Evolutionary conservation across 2,113 vertebrate species (phyloP), one percentile per base, ranked within the genome.

Genomic region (Brachionichthys hirsutus): DNA sequence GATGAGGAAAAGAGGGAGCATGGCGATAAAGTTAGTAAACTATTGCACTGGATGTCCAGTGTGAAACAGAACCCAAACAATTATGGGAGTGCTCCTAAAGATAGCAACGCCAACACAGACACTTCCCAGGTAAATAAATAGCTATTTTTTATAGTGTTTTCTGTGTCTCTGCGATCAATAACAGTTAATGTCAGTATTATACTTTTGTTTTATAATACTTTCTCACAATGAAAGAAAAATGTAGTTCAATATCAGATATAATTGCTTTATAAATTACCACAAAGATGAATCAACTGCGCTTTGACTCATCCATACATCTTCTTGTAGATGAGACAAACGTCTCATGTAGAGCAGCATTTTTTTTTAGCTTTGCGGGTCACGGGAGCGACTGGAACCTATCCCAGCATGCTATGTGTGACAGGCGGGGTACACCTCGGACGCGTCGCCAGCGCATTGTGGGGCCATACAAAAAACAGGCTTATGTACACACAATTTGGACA

Each of bases 1-100:
- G 95, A 98, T 90, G 95, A 98, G 77, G 95, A 98, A 92, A 98
- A 97, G 92, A 93, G 95, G 88, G 95, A 98, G 24, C 93, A 97
- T 78, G 88, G 94, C 81, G 94, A 95, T 88, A 99, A 98, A 90
- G 94, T 95, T 92, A 96, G 89, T 86, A 94, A 95, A 86, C 92
- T 99, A 42, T 92, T 98, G 89, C 94, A 95, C 86, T 98, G 95
- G 95, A 92, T 96, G 65, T 96, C 95, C 89, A 92, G 90, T 85
- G 89, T 96, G 88, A 96, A 92, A 91, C 92, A 89, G 81, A 89
- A 82, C 67, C 48, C 91, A 63, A 83, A 70, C 88, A 93, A 85
- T 88, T 87, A 90, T 85, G 90, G 87, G 50, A 87, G 83, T 68
- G 56, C 65, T 77, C 54, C 79, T 67, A 85, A 63, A 85, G 91